Evolutionary conservation across 2,113 vertebrate species (phyloP).

Genomic region (Rhizomys pruinosus): DNA sequence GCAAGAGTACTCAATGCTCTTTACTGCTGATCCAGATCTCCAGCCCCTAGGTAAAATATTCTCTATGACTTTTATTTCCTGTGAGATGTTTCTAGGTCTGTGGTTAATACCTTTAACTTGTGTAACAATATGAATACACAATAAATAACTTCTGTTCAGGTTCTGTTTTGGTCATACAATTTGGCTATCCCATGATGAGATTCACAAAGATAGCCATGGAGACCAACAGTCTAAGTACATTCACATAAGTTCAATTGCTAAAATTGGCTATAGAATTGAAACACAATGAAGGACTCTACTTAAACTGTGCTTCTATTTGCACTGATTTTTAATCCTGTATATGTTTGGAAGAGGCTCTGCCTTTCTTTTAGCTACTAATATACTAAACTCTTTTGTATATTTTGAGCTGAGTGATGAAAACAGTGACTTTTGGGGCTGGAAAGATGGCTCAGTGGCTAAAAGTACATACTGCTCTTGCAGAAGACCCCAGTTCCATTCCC

Average conservation of each 20-base stretch:
- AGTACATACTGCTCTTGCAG: too few species aligned
- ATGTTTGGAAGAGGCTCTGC: neutral
- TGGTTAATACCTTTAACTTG: conserved; percentile 16
- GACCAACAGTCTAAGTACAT: neutral
- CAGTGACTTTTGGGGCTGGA: neutral
- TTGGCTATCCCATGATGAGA: conserved; percentile 16
- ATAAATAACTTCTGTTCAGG: conserved; percentile 16
- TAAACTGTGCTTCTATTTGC: conserved; percentile 25
- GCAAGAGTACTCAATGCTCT: too few species aligned
- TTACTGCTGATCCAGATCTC: too few species aligned
- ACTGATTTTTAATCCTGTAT: neutral
- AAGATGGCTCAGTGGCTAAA: too few species aligned
- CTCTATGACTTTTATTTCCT: conserved; percentile 15
- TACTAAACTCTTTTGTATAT: conserved; percentile 22
- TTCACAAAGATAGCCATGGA: conserved; percentile 32
- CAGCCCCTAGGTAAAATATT: neutral
- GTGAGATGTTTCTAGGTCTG: neutral
- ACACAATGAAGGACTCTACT: conserved; percentile 1
- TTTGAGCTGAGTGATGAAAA: conserved; percentile 26
- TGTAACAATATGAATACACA: neutral
- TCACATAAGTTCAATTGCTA: neutral
- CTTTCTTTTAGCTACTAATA: conserved; percentile 50
- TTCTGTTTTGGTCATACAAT: conserved; percentile 39
- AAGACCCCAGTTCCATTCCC: too few species aligned
- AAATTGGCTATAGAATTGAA: conserved; percentile 6